Evolutionary conservation across 2,888 invertebrate species (phyloP).

Genomic region (Euplagia quadripunctaria): DNA sequence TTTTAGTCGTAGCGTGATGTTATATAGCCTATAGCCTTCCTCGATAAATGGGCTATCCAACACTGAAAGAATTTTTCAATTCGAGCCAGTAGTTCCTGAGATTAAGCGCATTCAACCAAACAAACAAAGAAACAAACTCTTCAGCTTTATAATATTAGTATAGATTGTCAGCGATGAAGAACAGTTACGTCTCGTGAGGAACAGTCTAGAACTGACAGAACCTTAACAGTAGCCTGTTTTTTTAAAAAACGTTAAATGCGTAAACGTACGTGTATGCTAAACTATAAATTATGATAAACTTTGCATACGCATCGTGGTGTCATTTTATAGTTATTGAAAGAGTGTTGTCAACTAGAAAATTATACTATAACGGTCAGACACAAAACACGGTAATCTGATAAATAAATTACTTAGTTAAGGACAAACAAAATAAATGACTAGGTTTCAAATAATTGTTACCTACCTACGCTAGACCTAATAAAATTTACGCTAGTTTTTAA

Average conservation of each 20-base stretch:
- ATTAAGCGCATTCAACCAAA: too few relatives aligned
- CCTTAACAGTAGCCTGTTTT: background rate
- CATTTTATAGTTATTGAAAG: background rate
- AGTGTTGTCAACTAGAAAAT: background rate
- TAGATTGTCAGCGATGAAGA: too few relatives aligned
- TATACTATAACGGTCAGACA: background rate
- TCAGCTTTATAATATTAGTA: too few relatives aligned
- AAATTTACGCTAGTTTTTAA: background rate
- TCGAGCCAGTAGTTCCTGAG: too few relatives aligned
- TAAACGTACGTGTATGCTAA: too few relatives aligned
- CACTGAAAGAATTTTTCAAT: too few relatives aligned
- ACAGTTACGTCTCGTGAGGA: too few relatives aligned
- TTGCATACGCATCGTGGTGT: background rate
- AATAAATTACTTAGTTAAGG: background rate
- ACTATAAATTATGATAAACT: background rate
- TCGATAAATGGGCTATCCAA: too few relatives aligned
- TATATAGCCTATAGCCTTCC: too few relatives aligned
- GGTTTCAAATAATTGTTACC: background rate
- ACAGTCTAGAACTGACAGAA: too few relatives aligned
- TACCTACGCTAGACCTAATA: background rate
- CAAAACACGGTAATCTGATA: background rate
- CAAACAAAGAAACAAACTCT: too few relatives aligned
- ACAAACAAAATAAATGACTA: background rate
- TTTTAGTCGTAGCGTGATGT: too few relatives aligned
- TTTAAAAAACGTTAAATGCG: background rate